Evolutionary conservation across 2,797 vertebrate genomes (phyloP), one percentile per base, ranked within the genome.

Genomic region (Rousettus madagascariensis): DNA sequence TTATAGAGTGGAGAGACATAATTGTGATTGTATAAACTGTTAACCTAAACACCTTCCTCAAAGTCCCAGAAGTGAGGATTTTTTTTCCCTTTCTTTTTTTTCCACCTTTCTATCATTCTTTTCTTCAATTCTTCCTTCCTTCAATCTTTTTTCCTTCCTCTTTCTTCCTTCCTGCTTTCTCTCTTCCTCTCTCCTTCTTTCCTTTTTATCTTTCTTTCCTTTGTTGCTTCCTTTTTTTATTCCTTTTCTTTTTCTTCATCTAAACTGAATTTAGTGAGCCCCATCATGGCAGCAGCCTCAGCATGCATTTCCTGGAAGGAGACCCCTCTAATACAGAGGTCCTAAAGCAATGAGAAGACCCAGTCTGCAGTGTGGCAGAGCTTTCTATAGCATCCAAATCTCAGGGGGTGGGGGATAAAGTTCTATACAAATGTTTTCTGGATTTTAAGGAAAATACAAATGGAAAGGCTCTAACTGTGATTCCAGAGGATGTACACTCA

Each of bases 401-500:
- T 85, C 49, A 83, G 17, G 5, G 20, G 9, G 46, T 2, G 11
- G 49, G 30, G 24, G 72, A 72, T 30, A 77, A 79, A 88, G 15
- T 6, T 77, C 51, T 90, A 63, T 53, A 2, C 5, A 79, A 61
- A 69, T 16, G 1, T 26, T 78, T 90, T 30, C 49, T 66, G 3
- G 8, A n/a, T 90, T 95, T 66, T 57, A 78, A 86, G 74, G 24
- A 85, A 85, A 95, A 80, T 71, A 55, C 20, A 16, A 82, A 28
- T 51, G 17, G 17, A 78, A 90, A 94, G 22, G 8, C 5, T 95
- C 19, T 91, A 65, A 46, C 12, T 30, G 1, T 22, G 33, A 28
- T 55, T 4, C 26, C 26, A 74, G 28, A 88, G 46, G 17, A 24
- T 28, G 3, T 79, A 20, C 6, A 83, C 55, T 6, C 10, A 17